These are phyloP conservation scores for Mus minutoides DNA, from an alignment of 2,797 vertebrate genomes.

Conservation along the genomic window DNA sequence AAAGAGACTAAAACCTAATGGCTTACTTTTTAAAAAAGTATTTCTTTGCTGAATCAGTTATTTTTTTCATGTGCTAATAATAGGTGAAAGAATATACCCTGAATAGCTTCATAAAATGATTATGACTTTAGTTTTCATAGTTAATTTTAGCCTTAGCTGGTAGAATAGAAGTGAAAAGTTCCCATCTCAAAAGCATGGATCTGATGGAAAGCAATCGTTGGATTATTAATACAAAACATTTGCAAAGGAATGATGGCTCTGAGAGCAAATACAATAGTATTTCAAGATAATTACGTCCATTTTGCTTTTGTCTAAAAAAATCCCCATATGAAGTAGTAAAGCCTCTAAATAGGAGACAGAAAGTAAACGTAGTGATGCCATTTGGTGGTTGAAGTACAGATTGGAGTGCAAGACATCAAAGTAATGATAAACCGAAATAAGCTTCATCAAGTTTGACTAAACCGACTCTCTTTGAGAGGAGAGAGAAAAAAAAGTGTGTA, in stretches of 20 bases:
- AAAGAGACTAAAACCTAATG: constrained; percentile 67
- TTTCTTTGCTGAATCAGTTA: constrained; percentile 73
- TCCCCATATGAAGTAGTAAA: constrained; percentile 50
- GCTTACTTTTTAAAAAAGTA: constrained; percentile 58
- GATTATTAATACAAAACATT: constrained; percentile 63
- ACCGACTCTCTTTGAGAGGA: constrained; percentile 70
- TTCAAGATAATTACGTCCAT: constrained; percentile 71
- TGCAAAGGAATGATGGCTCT: constrained; percentile 44
- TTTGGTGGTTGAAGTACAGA: constrained; percentile 74
- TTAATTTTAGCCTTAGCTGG: constrained; percentile 66
- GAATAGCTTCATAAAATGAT: constrained; percentile 65
- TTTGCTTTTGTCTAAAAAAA: constrained; percentile 67
- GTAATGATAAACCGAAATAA: constrained; percentile 82
- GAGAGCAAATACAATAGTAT: constrained; percentile 57
- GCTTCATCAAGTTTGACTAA: constrained; percentile 80
- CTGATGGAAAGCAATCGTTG: constrained; percentile 67
- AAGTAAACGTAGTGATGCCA: constrained; percentile 57
- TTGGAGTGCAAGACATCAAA: constrained; percentile 68
- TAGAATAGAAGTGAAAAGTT: constrained; percentile 60
- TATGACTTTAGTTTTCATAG: constrained; percentile 70
- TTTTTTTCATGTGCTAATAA: constrained; percentile 71
- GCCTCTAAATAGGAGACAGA: constrained; percentile 70
- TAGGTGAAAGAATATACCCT: constrained; percentile 61
- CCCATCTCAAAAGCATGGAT: constrained; percentile 41
- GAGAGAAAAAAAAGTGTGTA: constrained; percentile 25